These are phyloP conservation scores for Tetrapedia diversipes DNA, from an alignment of 2,888 invertebrate species.

Conservation along the genomic window DNA sequence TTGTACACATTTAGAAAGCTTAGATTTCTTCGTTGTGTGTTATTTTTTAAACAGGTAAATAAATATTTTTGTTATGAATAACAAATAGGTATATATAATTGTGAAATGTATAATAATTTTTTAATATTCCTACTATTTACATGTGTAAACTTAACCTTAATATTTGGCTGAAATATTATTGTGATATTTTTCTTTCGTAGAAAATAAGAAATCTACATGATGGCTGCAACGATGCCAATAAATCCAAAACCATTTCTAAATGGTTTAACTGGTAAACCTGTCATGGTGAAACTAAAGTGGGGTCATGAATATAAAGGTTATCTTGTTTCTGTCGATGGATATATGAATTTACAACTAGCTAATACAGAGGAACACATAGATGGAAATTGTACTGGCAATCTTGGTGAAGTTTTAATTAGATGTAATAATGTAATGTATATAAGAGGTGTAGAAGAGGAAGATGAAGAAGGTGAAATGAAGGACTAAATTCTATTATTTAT, in stretches of 20 bases:
- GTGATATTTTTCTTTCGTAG: slow-evolving; percentile 31
- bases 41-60: slow-evolving; percentile 36
- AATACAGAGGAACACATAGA: slow-evolving; percentile 99
- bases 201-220: slow-evolving; percentile 76
- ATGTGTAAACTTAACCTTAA: slow-evolving; percentile 2
- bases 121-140: background rate
- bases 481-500: slow-evolving; percentile 84
- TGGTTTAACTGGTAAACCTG: slow-evolving; percentile 98
- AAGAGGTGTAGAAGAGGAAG: slow-evolving; percentile 97
- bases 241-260: slow-evolving; percentile 99
- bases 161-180: too few relatives aligned
- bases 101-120: background rate
- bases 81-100: background rate
- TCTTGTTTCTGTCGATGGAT: slow-evolving; percentile 98
- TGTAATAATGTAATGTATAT: slow-evolving; percentile 99
- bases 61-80: background rate
- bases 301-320: slow-evolving; percentile 99
- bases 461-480: slow-evolving; percentile 98
- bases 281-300: slow-evolving; percentile 99
- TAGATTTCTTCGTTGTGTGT: background rate
- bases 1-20: background rate
- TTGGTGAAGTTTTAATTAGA: slow-evolving; percentile 98
- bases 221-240: slow-evolving; percentile 96
- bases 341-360: slow-evolving; percentile 99
- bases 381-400: slow-evolving; percentile 94